These are phyloP conservation scores for Druon quercuslanigerum DNA, from an alignment of 1,140 invertebrate species.

Conservation along the genomic window DNA sequence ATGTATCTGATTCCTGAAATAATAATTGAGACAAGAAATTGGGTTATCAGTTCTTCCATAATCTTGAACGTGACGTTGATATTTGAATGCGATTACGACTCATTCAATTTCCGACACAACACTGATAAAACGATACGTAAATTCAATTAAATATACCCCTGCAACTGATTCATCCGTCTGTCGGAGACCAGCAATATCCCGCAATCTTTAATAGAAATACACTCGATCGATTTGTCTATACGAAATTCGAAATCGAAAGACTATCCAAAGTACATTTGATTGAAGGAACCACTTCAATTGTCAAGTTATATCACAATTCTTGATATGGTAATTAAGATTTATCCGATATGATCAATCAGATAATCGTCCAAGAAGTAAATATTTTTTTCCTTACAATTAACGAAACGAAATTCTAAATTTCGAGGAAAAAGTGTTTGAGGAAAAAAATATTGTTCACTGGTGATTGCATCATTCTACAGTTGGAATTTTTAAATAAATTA, in stretches of 20 bases:
- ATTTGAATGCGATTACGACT: not conserved
- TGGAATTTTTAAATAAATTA: too few species aligned
- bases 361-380: not conserved
- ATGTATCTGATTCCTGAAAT: not conserved
- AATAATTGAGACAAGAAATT: not conserved
- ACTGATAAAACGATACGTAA: not conserved
- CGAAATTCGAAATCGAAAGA: not conserved
- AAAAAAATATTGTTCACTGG: too few species aligned
- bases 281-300: not conserved
- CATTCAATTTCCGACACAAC: not conserved
- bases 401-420: too few species aligned
- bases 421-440: too few species aligned
- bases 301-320: not conserved
- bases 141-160: not conserved
- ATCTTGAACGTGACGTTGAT: not conserved
- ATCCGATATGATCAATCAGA: not conserved
- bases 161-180: not conserved
- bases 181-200: not conserved
- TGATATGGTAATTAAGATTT: not conserved
- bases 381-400: not conserved
- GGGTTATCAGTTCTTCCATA: not conserved
- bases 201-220: not conserved
- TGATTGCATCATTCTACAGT: too few species aligned
- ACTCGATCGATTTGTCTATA: not conserved
- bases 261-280: not conserved